Evolutionary conservation across 1,140 invertebrate genomes (phyloP).

Genomic region (Ganaspis sp.): DNA sequence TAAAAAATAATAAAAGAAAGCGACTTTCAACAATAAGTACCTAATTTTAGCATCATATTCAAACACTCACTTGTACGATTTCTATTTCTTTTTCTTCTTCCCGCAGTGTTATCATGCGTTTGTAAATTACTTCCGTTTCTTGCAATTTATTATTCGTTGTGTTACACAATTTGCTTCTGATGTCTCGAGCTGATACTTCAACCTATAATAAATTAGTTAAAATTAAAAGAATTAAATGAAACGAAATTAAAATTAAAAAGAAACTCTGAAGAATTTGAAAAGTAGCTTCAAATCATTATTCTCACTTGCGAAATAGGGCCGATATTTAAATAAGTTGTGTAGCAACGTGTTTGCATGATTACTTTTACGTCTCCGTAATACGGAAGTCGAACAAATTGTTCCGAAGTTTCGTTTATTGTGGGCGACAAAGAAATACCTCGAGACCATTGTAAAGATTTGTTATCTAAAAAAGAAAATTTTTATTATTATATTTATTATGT

Average conservation of each 20-base stretch:
- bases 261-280: not conserved
- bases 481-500: not conserved
- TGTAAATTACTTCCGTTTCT: slow-evolving; percentile 47
- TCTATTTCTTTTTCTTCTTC: slow-evolving; percentile 52
- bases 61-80: slow-evolving; percentile 46
- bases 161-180: slow-evolving; percentile 75
- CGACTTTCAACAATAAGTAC: too few relatives aligned
- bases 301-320: slow-evolving; percentile 80
- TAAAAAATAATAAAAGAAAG: too few relatives aligned
- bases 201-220: too few relatives aligned
- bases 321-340: slow-evolving; percentile 78
- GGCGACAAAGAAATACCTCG: slow-evolving; percentile 62
- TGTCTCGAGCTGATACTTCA: slow-evolving; percentile 84
- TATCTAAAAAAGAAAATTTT: slow-evolving; percentile 46
- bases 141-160: slow-evolving; percentile 46
- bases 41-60: too few relatives aligned
- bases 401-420: slow-evolving; percentile 59
- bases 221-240: slow-evolving; percentile 20
- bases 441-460: slow-evolving; percentile 64
- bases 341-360: slow-evolving; percentile 77
- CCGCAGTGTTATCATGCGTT: slow-evolving; percentile 25
- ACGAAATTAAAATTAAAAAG: too few relatives aligned
- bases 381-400: slow-evolving; percentile 83
- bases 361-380: slow-evolving; percentile 84
- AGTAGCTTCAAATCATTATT: slow-evolving; percentile 20